These are phyloP conservation scores for Mormyrus proboscirostris DNA, from an alignment of 2,797 vertebrate genomes.

Conservation along the genomic window DNA sequence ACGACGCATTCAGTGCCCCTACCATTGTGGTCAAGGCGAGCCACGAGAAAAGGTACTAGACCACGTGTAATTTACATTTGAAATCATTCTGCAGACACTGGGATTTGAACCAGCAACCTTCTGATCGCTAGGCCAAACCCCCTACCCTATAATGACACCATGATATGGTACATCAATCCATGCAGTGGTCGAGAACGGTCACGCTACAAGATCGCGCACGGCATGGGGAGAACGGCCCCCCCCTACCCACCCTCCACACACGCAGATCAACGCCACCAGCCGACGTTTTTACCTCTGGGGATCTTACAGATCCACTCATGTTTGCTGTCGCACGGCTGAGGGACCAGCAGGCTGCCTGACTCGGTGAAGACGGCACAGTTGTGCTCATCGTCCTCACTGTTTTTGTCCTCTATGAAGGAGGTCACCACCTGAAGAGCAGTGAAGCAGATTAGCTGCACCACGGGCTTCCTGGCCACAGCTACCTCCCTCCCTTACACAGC, in stretches of 20 bases:
- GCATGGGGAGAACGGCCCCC: background rate
- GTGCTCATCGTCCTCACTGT: slow-evolving; percentile 68
- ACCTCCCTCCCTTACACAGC: background rate
- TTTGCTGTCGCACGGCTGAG: slow-evolving; percentile 69
- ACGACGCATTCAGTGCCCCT: background rate
- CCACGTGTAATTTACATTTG: background rate
- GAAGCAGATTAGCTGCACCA: background rate
- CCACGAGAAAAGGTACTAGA: background rate
- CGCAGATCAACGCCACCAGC: background rate
- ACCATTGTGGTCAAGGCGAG: background rate
- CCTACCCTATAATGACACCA: background rate
- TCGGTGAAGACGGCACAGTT: slow-evolving; percentile 76
- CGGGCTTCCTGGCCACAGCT: background rate
- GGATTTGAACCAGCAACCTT: background rate
- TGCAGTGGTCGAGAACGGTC: background rate
- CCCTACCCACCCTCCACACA: background rate
- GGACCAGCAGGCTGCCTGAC: slow-evolving; percentile 61
- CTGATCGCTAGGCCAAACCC: background rate
- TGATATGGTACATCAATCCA: background rate
- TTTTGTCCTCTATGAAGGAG: slow-evolving; percentile 76
- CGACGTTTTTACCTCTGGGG: slow-evolving; percentile 66
- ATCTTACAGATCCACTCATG: slow-evolving; percentile 94
- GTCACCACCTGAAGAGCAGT: slow-evolving; percentile 68
- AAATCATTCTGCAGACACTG: background rate
- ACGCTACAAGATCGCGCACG: background rate